Evolutionary conservation across 1,140 invertebrate genomes (phyloP), one percentile per base, ranked within the genome.

Genomic region (Aricia agestis): DNA sequence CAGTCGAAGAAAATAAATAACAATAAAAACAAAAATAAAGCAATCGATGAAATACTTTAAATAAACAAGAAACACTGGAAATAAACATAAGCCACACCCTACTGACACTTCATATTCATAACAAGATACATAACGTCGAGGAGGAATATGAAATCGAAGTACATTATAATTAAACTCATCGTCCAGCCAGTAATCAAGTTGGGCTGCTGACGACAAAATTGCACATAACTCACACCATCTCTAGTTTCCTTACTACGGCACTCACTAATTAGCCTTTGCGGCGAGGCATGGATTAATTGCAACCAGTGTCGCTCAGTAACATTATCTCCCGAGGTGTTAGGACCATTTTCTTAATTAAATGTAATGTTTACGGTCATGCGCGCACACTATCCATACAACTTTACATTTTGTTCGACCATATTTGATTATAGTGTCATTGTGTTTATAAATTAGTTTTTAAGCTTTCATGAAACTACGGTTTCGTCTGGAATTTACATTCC

Each of bases 271-370:
- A 90, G 80, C 76, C 74, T 78, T 76, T 75, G 75, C 76, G 76
- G 77, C 74, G 78, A 83, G 82, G 87, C 87, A 81, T 84, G 83
- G 81, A 90, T 87, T 88, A 90, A 90, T 90, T 82, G 81, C 78
- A 73, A 74, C 69, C 78, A 78, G 78, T 81, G 78, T 82, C 80
- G 69, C 75, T 80, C 78, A 67, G 80, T 79, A 85, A 86, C 77
- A 77, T 80, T 80, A 87, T 80, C 78, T 74, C 72, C 61, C n/a
- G 74, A 80, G 80, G 81, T 84, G 82, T 82, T 76, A 76, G 77
- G 74, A 80, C 77, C 74, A 75, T 81, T 85, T 82, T 85, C 84
- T 85, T 86, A 86, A 86, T 88, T 80, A 83, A 86, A 86, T 88
- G 80, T 83, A 78, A 82, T 80, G 78, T 79, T 83, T 83, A 83